Evolutionary conservation across 2,113 vertebrate genomes (phyloP), one percentile per base, ranked within the genome.

Genomic region (Corythornis vintsioides): DNA sequence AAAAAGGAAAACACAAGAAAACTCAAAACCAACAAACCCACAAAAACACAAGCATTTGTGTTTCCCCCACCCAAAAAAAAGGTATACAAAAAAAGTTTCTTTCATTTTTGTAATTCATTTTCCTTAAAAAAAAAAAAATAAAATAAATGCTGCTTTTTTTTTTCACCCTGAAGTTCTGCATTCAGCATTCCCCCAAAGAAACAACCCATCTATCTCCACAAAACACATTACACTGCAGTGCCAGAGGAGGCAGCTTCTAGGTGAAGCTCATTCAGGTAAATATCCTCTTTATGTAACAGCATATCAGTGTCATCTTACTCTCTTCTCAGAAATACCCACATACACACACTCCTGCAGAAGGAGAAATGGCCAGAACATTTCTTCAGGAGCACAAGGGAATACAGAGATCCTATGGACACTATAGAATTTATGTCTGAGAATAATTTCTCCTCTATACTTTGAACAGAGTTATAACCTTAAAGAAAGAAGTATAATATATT

Each of bases 161-260:
- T 50, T 9, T 18, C 15, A 15, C 3, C 15, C 10, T 10, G 0
- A 55, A 94, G 52, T 33, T 84, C 47, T 33, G 55, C 22, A 40
- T 35, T 33, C 33, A 86, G 40, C 13, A 63, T 24, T 7, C 11
- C 18, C 13, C 3, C 10, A 2, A 1, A 4, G 50, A 12, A 53
- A 55, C 48, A 29, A 74, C 55, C 60, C 50, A 70, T 60, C 42
- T 63, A 40, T 26, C 31, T 74, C 35, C 63, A 59, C 2, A 3
- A 43, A 20, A 79, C 38, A 38, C 38, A 38, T 38, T 38, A 53
- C 0, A 0, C 25, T 10, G 35, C 5, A 33, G 31, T 9, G 17
- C 16, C 5, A 15, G 33, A 42, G 50, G 11, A 13, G 57, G 29
- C 15, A 57, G n/a, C 40, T 79, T 70, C 78, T 47, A 18, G 13